Base-by-base conservation (phyloP, 1,140 invertebrate genomes). In the Pseudomyrmex dendroicus region DNA sequence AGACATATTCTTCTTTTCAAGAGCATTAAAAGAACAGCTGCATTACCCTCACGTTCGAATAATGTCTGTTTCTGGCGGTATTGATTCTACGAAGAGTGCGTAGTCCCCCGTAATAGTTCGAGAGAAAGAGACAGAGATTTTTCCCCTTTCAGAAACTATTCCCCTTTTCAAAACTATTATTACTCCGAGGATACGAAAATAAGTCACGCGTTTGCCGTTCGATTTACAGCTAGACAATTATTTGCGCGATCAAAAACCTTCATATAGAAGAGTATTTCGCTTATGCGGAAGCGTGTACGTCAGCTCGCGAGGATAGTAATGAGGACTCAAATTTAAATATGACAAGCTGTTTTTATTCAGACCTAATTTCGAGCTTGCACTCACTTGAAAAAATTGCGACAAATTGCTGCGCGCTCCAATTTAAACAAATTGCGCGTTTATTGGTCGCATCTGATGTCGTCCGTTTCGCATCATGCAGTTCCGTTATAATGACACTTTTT, bases 61-160 rank as follows among this genome's bases (percentile, higher is more conserved):
- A 56, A 76, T 76, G 25, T 35, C 48, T 46, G n/a, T 77, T 77
- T 83, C 61, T 64, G 17, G 35, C 17, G 35, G 73, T 83, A 83
- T 83, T 83, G 82, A 83, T 83, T 66, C 7, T 8, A 10, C 12
- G 35, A 66, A 22, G 73, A 20, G 50, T 66, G 35, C 61, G 44
- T 76, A 22, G 13, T 10, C 2, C 17, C 35, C 50, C 82, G 15
- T 83, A 59, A 17, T 48, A 50, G 8, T 2, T 12, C 0, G 35
- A 35, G 35, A 35, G 35, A 64, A 20, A 50, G 52, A 17, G 13
- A 77, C 66, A 10, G 8, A 22, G 13, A 35, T 35, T 35, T 57
- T 57, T 52, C n/a, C 46, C 50, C 61, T 10, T 17, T 46, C 44
- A 15, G 50, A 76, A 76, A 48, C 13, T 73, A 46, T 76, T 22